Evolutionary conservation across 2,113 vertebrate species (phyloP), one percentile per base, ranked within the genome.

Genomic region (Rousettus leschenaultii): DNA sequence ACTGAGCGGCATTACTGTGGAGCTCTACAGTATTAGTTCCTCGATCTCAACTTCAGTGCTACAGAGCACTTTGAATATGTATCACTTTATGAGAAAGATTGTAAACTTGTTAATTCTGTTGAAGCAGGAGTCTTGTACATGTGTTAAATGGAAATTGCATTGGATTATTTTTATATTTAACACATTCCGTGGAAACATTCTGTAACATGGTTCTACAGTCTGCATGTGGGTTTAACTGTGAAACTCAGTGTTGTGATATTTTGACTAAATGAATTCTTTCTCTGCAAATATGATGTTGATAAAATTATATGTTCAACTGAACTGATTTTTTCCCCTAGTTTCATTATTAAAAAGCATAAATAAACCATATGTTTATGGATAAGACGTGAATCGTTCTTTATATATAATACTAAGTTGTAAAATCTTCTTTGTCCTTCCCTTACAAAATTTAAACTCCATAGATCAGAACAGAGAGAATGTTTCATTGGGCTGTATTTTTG

Each of bases 121-220:
- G 82, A 97, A 94, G 91, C 94, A 65, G 74, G 59, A 77, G 24
- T 89, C 95, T 71, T 94, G 65, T 87, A 89, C 45, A 90, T 86
- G 95, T 95, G 89, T 79, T 96, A 93, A 93, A 89, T 97, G 95
- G 78, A 97, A 96, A 91, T 90, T 94, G 79, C 74, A 53, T 61
- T 79, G 70, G 77, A 93, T 97, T 96, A 96, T 96, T 96, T 96
- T 97, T 95, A 86, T 96, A 96, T 80, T 93, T 88, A 95, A 91
- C 95, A 95, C 86, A 95, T 95, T 92, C 38, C 38, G 51, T 86
- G 30, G 82, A 92, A 88, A 90, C 57, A 74, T 92, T 85, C 86
- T 94, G 88, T 55, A 86, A 88, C 48, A 53, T 55, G 82, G 86
- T 96, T 94, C 73, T 86, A 55, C 45, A 93, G 51, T 95, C 45